Base-by-base conservation (phyloP, 2,888 invertebrate genomes). In the Amorpha juglandis region DNA sequence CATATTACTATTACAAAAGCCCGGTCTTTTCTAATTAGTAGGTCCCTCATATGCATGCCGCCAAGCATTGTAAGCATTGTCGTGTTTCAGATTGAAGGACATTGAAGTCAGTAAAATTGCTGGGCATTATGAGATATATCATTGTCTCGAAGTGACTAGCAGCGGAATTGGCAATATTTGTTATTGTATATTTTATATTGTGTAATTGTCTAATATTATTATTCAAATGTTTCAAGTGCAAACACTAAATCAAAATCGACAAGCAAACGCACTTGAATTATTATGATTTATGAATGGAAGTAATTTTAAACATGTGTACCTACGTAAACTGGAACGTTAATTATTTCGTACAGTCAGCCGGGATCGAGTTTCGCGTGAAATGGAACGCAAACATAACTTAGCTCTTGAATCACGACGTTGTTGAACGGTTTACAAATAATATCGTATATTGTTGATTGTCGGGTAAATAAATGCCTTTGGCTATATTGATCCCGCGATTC, bases 331-430 rank as follows among this genome's bases (percentile, higher is more conserved):
- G 58, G 58, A 19, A 58, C 58, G 58, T 58, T 58, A 58, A 58
- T 58, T 58, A 58, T 58, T 58, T 58, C 58, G 58, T 42, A 58
- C 58, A 58, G 52, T 52, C 33, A 33, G 21, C 12, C 58, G 64
- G 64, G 35, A 47, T 65, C 58, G 48, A 16, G 21, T 65, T 50
- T 65, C 64, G 48, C 33, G 47, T 35, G 58, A 48, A 64, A 64
- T 47, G 64, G 64, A 55, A 64, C 53, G 63, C 63, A 38, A 63
- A 63, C 58, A 58, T 58, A 21, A 58, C 42, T 58, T 21, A 58
- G 42, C 58, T 58, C 58, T 58, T 58, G 58, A 58, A 58, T 58
- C 55, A 42, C 35, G n/a, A 33, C 53, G 33, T 53, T 58, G 58
- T 58, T 58, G 58, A 58, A 58, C 42, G 58, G 38, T 58, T 58